Conservation (phyloP, 2,888 invertebrate genomes). For the Synergus japonicus region DNA sequence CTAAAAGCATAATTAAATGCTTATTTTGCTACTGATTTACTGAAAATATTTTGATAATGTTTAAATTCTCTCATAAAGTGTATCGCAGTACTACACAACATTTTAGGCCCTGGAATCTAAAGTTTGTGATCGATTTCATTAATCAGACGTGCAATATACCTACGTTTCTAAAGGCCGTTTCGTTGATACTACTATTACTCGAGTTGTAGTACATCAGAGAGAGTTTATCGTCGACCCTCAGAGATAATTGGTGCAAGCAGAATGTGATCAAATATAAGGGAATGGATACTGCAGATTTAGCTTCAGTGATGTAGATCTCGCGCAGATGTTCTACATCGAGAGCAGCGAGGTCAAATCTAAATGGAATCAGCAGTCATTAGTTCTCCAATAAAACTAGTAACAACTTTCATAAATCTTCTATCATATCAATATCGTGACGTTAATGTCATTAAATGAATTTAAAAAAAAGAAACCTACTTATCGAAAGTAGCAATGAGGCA, state of each 20-base stretch:
- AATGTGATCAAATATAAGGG: slow-evolving; percentile 70
- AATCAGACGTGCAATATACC: slow-evolving; percentile 43
- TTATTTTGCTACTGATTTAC: neutral
- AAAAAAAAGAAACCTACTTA: slow-evolving; percentile 61
- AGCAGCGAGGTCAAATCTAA: slow-evolving; percentile 71
- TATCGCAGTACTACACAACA: neutral
- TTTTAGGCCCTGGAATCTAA: too few species aligned
- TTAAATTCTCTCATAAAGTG: too few species aligned
- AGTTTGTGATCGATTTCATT: neutral
- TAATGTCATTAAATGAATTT: neutral
- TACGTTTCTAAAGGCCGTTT: slow-evolving; percentile 50
- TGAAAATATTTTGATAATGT: too few species aligned
- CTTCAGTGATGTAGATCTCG: slow-evolving; percentile 65
- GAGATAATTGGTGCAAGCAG: slow-evolving; percentile 67
- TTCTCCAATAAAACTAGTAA: neutral
- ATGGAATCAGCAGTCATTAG: neutral
- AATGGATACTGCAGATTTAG: slow-evolving; percentile 65
- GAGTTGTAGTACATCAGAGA: slow-evolving; percentile 60
- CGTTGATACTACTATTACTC: slow-evolving; percentile 46
- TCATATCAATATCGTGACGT: neutral
- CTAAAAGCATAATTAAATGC: neutral
- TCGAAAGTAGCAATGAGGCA: slow-evolving; percentile 70
- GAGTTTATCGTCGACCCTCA: slow-evolving; percentile 65
- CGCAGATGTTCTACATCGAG: slow-evolving; percentile 65
- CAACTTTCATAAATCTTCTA: neutral